Conservation (phyloP, 1,140 invertebrate genomes). For the Littorina saxatilis region DNA sequence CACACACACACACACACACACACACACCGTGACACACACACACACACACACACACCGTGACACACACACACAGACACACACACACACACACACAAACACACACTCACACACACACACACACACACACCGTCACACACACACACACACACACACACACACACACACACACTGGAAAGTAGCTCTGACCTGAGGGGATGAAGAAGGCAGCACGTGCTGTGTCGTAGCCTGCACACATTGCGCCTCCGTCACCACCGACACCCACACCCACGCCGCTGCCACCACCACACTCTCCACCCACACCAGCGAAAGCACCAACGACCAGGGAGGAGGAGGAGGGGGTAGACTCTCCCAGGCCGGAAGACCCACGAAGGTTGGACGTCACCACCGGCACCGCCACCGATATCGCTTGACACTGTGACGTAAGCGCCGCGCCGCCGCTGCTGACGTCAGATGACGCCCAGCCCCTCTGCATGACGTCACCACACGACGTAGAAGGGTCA, state of each 20-base stretch:
- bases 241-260: not conserved
- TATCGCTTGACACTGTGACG: not conserved
- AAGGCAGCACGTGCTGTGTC: not conserved
- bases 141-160: too few relatives aligned
- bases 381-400: not conserved
- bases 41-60: too few relatives aligned
- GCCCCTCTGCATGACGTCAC: not conserved
- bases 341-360: not conserved
- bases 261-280: not conserved
- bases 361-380: not conserved
- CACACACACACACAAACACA: too few relatives aligned
- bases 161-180: too few relatives aligned
- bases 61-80: too few relatives aligned
- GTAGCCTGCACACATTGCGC: not conserved
- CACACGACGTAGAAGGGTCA: conserved; percentile 9
- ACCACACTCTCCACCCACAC: not conserved
- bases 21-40: too few relatives aligned
- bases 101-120: too few relatives aligned
- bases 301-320: not conserved
- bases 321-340: not conserved
- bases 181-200: conserved; percentile 22
- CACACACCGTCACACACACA: too few relatives aligned
- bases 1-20: too few relatives aligned
- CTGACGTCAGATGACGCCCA: not conserved
- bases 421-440: not conserved